Evolutionary conservation across 2,797 vertebrate genomes (phyloP), one percentile per base, ranked within the genome.

Genomic region (Prunella strophiata): DNA sequence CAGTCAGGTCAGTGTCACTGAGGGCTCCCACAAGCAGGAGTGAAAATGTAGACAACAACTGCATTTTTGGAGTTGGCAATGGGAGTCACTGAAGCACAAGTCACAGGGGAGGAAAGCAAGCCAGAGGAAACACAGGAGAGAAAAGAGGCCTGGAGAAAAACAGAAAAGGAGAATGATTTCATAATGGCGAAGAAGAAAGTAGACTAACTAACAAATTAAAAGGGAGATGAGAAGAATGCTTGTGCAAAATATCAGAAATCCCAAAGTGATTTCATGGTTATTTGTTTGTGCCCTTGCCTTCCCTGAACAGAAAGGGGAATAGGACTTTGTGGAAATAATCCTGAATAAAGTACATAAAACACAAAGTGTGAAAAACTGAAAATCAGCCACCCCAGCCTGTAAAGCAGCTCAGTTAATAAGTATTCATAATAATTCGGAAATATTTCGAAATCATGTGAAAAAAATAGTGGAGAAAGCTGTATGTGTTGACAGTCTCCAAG

Each of bases 361-460:
- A 67, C 29, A 90, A 93, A 36, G 34, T 50, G 23, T 66, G 52
- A 91, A 85, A 73, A 67, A 30, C 51, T n/a, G 36, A 87, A 78
- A 13, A 47, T 57, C 43, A 91, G 67, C 45, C 80, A 92, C 36
- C 11, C 18, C 27, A 77, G 59, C 25, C 59, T 8, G 1, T 42
- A 85, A 85, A 85, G 26, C 19, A 43, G 16, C 27, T 85, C 78
- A 74, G 34, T 81, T 86, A 88, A 87, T 47, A 85, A 76, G 68
- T 77, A 71, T 40, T 73, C 74, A 70, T 67, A 67, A 79, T 61
- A 0, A 65, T 77, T 79, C 68, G 11, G 58, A 93, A 91, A 76
- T 79, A 54, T 86, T 96, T 92, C 52, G 18, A 87, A 95, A 80
- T 72, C 45, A 51, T 54, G 38, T 63, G 63, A 36, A 87, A 93